phyloP scores from a whole-genome alignment of 2,797 vertebrate species.

The Bucorvus abyssinicus region DNA sequence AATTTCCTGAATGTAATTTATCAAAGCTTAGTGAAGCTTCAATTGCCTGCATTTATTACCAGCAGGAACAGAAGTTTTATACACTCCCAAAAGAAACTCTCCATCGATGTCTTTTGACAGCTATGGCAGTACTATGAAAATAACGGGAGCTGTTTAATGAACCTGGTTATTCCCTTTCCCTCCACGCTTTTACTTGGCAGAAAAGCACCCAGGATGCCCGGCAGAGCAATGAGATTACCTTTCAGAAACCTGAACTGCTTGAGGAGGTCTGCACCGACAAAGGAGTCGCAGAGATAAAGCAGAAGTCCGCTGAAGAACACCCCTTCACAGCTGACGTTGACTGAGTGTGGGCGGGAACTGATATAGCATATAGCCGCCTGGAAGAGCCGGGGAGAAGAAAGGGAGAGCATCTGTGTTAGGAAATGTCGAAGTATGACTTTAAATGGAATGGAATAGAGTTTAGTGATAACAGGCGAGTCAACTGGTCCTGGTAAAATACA shows the following conservation, averaged over 20 bases:
- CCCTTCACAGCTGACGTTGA: constrained; percentile 88
- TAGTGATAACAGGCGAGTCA: background rate
- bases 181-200: background rate
- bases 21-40: background rate
- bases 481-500: background rate
- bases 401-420: background rate
- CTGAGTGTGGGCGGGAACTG: constrained; percentile 97
- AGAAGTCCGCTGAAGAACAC: constrained; percentile 94
- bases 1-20: background rate
- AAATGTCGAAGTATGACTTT: background rate
- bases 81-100: background rate
- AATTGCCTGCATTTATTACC: background rate
- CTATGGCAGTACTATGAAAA: background rate
- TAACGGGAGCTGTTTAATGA: background rate
- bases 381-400: constrained; percentile 3
- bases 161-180: background rate
- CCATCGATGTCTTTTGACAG: background rate
- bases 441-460: background rate
- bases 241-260: constrained; percentile 95
- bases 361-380: constrained; percentile 94
- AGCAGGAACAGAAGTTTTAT: background rate
- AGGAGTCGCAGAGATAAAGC: constrained; percentile 97
- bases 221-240: constrained; percentile 77
- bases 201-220: background rate
- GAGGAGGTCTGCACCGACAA: constrained; percentile 91